Percentiles rank a stretch among this genome's conserved stretches.
Evolutionary conservation across 2,797 vertebrate genomes (phyloP).

Genomic region (Hafferia zeledoni): DNA sequence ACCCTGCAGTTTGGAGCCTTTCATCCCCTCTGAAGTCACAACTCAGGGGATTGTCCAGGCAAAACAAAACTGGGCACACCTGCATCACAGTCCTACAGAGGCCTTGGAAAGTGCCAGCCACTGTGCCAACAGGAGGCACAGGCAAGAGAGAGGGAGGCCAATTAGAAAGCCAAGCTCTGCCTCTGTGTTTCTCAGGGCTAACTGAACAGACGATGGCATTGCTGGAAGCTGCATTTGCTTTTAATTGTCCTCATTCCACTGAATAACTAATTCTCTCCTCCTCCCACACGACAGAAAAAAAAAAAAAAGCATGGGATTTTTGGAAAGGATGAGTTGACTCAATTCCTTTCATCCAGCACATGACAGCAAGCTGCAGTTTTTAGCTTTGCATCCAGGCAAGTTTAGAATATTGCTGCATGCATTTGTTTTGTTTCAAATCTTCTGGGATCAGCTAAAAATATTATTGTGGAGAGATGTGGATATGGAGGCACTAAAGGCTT

Average conservation of each 20-base stretch:
- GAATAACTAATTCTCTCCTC: slow-evolving; percentile 58
- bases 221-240: slow-evolving; percentile 36
- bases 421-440: slow-evolving; percentile 27
- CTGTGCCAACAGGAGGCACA: neutral
- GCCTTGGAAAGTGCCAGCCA: neutral
- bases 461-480: neutral
- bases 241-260: slow-evolving; percentile 52
- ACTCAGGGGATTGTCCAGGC: neutral
- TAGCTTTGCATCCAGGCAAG: slow-evolving; percentile 61
- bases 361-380: slow-evolving; percentile 58
- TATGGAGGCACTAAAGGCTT: neutral
- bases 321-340: slow-evolving; percentile 54
- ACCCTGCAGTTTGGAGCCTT: neutral
- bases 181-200: neutral
- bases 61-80: accelerated
- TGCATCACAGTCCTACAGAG: accelerated
- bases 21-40: neutral
- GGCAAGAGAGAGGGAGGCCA: neutral
- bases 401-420: neutral
- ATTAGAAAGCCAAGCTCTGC: neutral
- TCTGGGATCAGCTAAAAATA: slow-evolving; percentile 50
- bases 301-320: neutral
- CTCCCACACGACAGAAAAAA: slow-evolving; percentile 6
- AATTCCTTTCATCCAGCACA: slow-evolving; percentile 31
- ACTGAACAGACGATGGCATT: slow-evolving; percentile 23